A percentile compares a stretch with the other conserved stretches of the same genome.
These are phyloP conservation scores for Pseudochirops corinnae DNA, from an alignment of 2,797 vertebrate species.

Conservation along the genomic window DNA sequence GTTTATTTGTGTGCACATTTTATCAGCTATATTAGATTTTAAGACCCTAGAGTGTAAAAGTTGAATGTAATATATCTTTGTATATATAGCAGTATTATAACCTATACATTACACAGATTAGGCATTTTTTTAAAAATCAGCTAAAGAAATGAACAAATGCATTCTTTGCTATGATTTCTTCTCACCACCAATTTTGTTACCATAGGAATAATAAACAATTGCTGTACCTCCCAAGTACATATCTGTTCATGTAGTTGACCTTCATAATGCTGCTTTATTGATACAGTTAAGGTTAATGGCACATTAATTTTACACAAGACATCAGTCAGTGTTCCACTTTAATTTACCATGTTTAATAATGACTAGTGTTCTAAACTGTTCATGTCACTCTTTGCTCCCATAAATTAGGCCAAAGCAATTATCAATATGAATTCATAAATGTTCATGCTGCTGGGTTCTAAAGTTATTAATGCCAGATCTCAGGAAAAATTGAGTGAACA, in stretches of 20 bases:
- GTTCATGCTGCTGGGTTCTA: not conserved
- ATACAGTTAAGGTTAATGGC: not conserved
- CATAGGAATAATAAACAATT: not conserved
- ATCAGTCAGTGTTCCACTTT: constrained; percentile 46
- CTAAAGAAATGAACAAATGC: not conserved
- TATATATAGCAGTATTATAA: not conserved
- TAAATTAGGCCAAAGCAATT: constrained; percentile 59
- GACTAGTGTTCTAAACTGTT: not conserved
- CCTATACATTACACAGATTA: not conserved
- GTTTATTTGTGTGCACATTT: not conserved
- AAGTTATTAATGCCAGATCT: constrained; percentile 23
- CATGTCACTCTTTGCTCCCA: constrained; percentile 49
- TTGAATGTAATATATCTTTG: not conserved
- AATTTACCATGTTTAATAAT: constrained; percentile 44
- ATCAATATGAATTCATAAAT: constrained; percentile 36
- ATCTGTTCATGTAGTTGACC: constrained; percentile 46
- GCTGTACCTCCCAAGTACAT: not conserved
- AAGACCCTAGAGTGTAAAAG: not conserved
- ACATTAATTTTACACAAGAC: constrained; percentile 45
- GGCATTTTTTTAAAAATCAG: not conserved
- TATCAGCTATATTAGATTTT: not conserved
- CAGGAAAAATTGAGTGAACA: constrained; percentile 45
- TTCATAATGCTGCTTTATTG: not conserved
- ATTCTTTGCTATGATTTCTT: not conserved
- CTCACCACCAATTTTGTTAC: not conserved